phyloP scores from a whole-genome alignment of 64 coral and sea anemone genomes.

The Exaiptasia diaphana region DNA sequence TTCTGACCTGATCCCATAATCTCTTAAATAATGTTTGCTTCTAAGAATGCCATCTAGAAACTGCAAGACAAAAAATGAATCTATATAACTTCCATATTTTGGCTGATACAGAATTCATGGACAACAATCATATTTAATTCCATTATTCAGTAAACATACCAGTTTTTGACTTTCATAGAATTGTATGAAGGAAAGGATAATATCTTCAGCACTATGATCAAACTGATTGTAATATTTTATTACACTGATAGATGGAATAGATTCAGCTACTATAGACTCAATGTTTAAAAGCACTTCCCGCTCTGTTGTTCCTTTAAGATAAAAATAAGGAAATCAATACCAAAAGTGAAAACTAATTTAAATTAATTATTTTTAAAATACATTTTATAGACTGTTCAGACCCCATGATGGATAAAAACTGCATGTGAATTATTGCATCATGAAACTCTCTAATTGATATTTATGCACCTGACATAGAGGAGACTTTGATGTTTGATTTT shows the following conservation, averaged over 20 bases:
- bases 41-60: background rate
- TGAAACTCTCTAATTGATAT: background rate
- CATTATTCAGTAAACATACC: background rate
- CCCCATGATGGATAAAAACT: no score
- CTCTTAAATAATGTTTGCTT: background rate
- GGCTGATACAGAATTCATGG: background rate
- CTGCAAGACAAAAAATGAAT: background rate
- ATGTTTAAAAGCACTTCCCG: background rate
- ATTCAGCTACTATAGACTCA: background rate
- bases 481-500: background rate
- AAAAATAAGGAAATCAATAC: background rate
- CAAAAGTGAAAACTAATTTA: no score
- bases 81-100: background rate
- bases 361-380: no score
- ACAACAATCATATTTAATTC: background rate
- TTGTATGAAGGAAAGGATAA: background rate
- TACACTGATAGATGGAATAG: background rate
- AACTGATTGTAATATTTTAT: background rate
- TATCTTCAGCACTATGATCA: background rate
- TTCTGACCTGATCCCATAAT: background rate
- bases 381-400: no score
- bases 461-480: background rate
- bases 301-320: background rate
- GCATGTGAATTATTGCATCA: no score
- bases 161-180: slow-evolving; percentile 4